Percentiles rank a stretch among this genome's conserved stretches.
Conservation (phyloP, 2,888 invertebrate genomes). For the Lepetodrilus schrolli region DNA sequence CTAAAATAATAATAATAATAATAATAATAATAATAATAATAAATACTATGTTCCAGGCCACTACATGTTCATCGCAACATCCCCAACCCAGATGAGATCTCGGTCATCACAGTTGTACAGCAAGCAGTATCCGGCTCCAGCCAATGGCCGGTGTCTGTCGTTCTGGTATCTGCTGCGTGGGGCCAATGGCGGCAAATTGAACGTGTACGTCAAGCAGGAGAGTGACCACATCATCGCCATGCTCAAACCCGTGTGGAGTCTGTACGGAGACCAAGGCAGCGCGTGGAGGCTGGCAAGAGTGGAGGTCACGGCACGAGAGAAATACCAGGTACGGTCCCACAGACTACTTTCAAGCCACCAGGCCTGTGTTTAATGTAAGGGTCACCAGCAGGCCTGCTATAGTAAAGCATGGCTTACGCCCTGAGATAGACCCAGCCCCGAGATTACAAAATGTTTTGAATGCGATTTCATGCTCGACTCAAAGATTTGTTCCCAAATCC, state of each 20-base stretch:
- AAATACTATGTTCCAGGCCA: slow-evolving; percentile 51
- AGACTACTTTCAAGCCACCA: too few relatives aligned
- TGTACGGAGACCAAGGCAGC: slow-evolving; percentile 61
- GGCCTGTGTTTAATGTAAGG: too few relatives aligned
- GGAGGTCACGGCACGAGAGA: slow-evolving; percentile 35
- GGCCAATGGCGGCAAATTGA: slow-evolving; percentile 58
- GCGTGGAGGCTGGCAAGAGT: slow-evolving; percentile 60
- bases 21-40: too few relatives aligned
- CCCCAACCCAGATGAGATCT: slow-evolving; percentile 78
- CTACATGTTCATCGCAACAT: slow-evolving; percentile 65
- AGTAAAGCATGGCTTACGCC: too few relatives aligned
- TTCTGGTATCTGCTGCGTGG: slow-evolving; percentile 65
- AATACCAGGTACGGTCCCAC: slow-evolving; percentile 7
- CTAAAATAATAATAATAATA: too few relatives aligned
- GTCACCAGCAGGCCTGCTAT: too few relatives aligned
- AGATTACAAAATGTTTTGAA: too few relatives aligned
- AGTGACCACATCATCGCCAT: slow-evolving; percentile 40
- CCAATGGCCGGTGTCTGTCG: slow-evolving; percentile 48
- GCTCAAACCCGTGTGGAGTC: slow-evolving; percentile 48
- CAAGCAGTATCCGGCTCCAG: slow-evolving; percentile 38
- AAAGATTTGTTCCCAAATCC: too few relatives aligned
- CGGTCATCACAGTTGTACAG: slow-evolving; percentile 75
- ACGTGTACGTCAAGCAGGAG: slow-evolving; percentile 55
- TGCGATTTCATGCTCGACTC: too few relatives aligned
- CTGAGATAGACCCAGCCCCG: too few relatives aligned